These are phyloP conservation scores for Poecilobothrus nobilitatus DNA, from an alignment of 2,888 invertebrate species.

Conservation along the genomic window DNA sequence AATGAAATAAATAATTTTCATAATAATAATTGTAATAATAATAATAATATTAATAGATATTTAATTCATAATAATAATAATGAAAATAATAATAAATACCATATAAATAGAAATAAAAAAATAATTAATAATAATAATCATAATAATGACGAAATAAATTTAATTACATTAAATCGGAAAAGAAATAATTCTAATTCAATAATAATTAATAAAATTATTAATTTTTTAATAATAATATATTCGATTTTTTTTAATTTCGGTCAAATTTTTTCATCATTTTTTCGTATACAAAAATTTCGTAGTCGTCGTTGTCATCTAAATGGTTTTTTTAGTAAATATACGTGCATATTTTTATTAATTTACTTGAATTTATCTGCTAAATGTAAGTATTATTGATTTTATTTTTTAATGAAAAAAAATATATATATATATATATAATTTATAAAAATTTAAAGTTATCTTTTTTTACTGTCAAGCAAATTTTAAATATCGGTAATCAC, in stretches of 20 bases:
- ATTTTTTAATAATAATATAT: background rate
- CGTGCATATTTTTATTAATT: slow-evolving; percentile 45
- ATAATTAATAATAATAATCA: background rate
- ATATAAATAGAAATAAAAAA: slow-evolving; percentile 7
- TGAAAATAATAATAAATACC: slow-evolving; percentile 2
- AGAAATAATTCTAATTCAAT: background rate
- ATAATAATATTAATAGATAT: background rate
- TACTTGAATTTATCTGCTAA: slow-evolving; percentile 45
- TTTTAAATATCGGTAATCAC: too few relatives aligned
- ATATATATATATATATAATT: too few relatives aligned
- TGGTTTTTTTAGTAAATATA: slow-evolving; percentile 37
- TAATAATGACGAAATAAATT: background rate
- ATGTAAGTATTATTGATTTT: slow-evolving; percentile 35
- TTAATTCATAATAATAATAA: background rate
- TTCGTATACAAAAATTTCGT: slow-evolving; percentile 1
- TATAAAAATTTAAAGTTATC: too few relatives aligned
- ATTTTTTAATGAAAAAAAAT: too few relatives aligned
- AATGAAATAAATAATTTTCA: background rate
- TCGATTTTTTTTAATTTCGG: slow-evolving; percentile 1
- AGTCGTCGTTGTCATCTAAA: slow-evolving; percentile 24
- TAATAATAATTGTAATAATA: background rate
- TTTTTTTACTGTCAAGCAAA: too few relatives aligned
- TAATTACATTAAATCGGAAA: background rate
- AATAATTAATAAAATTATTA: background rate
- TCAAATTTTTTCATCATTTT: background rate